Evolutionary conservation across 2,797 vertebrate species (phyloP), one percentile per base, ranked within the genome.

Genomic region (Gadopsis bispinosus): DNA sequence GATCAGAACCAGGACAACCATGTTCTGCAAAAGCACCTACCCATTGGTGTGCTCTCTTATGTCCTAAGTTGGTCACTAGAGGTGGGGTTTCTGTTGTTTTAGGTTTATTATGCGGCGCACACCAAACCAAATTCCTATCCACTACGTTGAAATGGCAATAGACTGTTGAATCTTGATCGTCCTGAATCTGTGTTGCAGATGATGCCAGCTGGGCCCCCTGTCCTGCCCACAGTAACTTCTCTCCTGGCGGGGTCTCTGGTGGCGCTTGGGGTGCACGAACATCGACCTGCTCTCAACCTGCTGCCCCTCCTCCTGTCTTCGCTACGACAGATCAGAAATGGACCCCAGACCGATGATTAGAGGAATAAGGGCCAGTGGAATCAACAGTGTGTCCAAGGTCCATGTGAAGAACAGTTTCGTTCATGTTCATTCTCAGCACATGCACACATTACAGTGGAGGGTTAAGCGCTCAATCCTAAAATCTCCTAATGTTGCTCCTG

Each of bases 151-250:
- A 47, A 47, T 47, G 45, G 16, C 45, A 39, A 39, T 10, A 39
- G 37, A 37, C 1, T 47, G 5, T 17, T 19, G 45, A 48, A 16
- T 16, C 43, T 47, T 19, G 37, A 39, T 11, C 4, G 17, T 45
- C 43, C 17, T n/a, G 7, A 83, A 43, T 72, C 29, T 67, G 4
- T 76, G 50, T 81, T 80, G 9, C 86, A 98, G 97, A 89, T 97
- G 85, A 97, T 98, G 96, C 95, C 96, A 2, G 95, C 95, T 16
- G 94, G 91, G 62, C 96, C 96, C 0, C 96, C 96, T 0, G 64
- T 92, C 60, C 53, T 96, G n/a, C 75, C 94, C 9, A 88, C 94
- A 77, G 92, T 96, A 48, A 95, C 95, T 0, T 94, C 96, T 16
- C 77, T 98, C 69, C 86, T 97, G 5, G 91, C 96, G 0, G 95